These are phyloP conservation scores for Hydroisotoma schaefferi DNA, from an alignment of 2,888 invertebrate genomes.

Conservation along the genomic window DNA sequence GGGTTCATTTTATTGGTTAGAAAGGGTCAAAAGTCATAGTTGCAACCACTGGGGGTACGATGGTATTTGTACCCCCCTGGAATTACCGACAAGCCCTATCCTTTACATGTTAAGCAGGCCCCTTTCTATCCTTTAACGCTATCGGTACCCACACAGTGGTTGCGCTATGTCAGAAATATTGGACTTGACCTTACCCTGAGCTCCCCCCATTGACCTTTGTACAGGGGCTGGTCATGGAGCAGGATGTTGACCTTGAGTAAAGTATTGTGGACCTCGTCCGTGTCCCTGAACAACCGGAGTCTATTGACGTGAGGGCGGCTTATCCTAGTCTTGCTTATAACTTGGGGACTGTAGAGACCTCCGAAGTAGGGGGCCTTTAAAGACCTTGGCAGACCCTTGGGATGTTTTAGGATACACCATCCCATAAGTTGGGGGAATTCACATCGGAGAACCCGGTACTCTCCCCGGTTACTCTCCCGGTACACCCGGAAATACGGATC, in stretches of 20 bases:
- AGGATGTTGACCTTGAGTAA: constrained; percentile 14
- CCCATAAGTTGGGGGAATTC: constrained; percentile 33
- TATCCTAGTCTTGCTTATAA: constrained; percentile 1
- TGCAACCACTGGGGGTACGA: too few species aligned
- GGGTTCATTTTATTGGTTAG: neutral
- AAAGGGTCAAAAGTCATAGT: neutral
- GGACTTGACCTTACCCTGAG: constrained; percentile 8
- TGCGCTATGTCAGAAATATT: neutral
- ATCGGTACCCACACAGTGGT: too few species aligned
- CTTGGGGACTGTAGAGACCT: constrained; percentile 13
- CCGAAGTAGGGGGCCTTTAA: constrained; percentile 23
- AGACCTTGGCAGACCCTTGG: constrained; percentile 18
- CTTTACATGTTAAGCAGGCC: neutral
- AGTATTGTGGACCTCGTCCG: constrained; percentile 12
- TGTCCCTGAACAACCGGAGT: constrained; percentile 15
- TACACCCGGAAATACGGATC: constrained; percentile 16
- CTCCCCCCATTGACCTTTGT: constrained; percentile 20
- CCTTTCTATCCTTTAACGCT: neutral
- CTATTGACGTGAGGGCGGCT: constrained; percentile 21
- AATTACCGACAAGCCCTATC: neutral
- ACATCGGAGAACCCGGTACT: constrained; percentile 18
- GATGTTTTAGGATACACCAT: constrained; percentile 20
- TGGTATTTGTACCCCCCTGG: too few species aligned
- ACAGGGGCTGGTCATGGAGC: constrained; percentile 4
- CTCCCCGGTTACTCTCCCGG: constrained; percentile 15